A percentile compares a stretch with the other conserved stretches of the same genome.
Conservation (phyloP, 1,140 invertebrate genomes). For the Antheraea mylitta region DNA sequence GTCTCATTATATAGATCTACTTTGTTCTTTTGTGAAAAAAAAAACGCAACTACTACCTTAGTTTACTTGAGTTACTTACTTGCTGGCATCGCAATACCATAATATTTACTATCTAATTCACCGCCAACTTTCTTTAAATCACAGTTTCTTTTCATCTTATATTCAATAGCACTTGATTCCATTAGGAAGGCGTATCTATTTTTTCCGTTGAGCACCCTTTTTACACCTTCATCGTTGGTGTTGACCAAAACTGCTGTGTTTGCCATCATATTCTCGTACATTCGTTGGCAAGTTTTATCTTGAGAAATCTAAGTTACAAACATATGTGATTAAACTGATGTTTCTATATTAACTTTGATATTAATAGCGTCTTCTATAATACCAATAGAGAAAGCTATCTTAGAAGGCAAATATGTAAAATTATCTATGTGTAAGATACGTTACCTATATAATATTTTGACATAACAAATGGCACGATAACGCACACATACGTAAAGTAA, state of each 20-base stretch:
- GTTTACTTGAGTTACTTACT: slow-evolving; percentile 74
- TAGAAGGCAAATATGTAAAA: too few species aligned
- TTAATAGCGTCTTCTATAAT: too few species aligned
- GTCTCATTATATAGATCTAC: too few species aligned
- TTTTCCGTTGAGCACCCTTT: slow-evolving; percentile 84
- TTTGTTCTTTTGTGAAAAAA: too few species aligned
- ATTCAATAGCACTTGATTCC: slow-evolving; percentile 91
- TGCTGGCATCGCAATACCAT: slow-evolving; percentile 88
- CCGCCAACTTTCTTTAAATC: slow-evolving; percentile 88
- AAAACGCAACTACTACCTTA: neutral
- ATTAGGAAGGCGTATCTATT: slow-evolving; percentile 90
- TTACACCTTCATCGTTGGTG: slow-evolving; percentile 90
- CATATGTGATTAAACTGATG: neutral
- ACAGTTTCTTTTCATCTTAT: slow-evolving; percentile 87
- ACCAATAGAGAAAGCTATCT: too few species aligned
- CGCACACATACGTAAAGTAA: too few species aligned
- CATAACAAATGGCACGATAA: too few species aligned
- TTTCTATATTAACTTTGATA: too few species aligned
- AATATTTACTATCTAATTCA: slow-evolving; percentile 89
- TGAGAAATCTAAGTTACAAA: slow-evolving; percentile 50
- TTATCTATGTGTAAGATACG: too few species aligned
- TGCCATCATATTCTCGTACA: slow-evolving; percentile 85
- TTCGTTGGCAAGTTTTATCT: slow-evolving; percentile 67
- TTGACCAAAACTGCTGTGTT: slow-evolving; percentile 84
- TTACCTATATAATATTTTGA: too few species aligned